Evolutionary conservation across 2,888 invertebrate species (phyloP), one percentile per base, ranked within the genome.

Genomic region (Gastracanthus pulcherrimus): DNA sequence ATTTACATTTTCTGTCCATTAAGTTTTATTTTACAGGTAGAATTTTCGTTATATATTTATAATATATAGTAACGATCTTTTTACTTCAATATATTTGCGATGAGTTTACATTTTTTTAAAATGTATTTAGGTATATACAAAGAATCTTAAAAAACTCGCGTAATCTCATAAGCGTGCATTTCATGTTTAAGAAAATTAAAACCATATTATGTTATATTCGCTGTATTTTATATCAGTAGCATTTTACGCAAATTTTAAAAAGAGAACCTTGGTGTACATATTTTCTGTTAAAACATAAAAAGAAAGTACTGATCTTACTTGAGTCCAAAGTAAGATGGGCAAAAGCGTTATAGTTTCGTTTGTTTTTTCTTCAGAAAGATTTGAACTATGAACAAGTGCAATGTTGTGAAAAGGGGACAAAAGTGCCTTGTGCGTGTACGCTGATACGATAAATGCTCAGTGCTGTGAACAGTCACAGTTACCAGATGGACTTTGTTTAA

Each of bases 351-450:
- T 55, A 3, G 23, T 26, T 23, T 6, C 55, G 26, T 55, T 23
- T 55, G 55, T 11, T 55, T 55, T n/a, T n/a, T n/a, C n/a, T n/a
- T 55, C 2, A 55, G 3, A 26, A 55, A 6, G 23, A 55, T 55
- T 51, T 11, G 13, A 6, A 2, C 3, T 26, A 23, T 55, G 26
- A 9, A 23, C 6, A 3, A 7, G 23, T 23, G n/a, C n/a, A 62
- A 45, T n/a, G 29, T 26, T 58, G 5, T 45, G 16, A 23, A 19
- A 36, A 64, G 38, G 13, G 34, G 16, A 67, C 9, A 62, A 60
- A 67, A 69, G 77, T 77, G 77, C 77, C 77, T 77, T 76, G 69
- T 60, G 9, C 36, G 19, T 48, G 23, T 41, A 45, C 9, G 19
- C 5, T 45, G 26, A 60, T 31, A 38, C 19, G 1, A 55, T 16